These are phyloP conservation scores for Lasioglossum baleicum DNA, from an alignment of 1,140 invertebrate genomes.

Conservation along the genomic window DNA sequence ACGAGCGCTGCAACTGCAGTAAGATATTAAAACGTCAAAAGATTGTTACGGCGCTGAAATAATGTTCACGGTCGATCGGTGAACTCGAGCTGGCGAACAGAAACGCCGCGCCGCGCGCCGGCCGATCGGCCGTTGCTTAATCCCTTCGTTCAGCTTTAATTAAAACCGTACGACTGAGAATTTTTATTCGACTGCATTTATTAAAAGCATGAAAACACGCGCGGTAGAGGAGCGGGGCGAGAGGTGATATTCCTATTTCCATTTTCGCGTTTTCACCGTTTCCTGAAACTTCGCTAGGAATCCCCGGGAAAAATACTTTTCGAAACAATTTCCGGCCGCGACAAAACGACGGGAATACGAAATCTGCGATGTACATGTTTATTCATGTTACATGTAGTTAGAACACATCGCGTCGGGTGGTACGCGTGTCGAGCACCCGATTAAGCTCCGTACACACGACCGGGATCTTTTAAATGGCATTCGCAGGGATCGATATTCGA, in stretches of 20 bases:
- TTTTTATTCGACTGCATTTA: conserved; percentile 2
- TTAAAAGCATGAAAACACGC: conserved; percentile 4
- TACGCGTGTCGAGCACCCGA: background rate
- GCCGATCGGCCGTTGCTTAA: background rate
- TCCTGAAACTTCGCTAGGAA: background rate
- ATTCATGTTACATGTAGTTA: background rate
- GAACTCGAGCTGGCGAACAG: background rate
- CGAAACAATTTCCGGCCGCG: background rate
- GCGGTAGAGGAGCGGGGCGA: background rate
- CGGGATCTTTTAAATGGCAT: too few relatives aligned
- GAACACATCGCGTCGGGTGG: background rate
- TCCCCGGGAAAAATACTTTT: background rate
- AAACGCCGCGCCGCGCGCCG: too few relatives aligned
- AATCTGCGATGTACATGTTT: background rate
- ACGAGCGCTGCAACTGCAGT: background rate
- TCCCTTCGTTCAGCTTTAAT: background rate
- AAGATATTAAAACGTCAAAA: conserved; percentile 2
- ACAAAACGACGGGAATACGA: background rate
- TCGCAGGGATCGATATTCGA: too few relatives aligned
- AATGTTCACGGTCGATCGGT: background rate
- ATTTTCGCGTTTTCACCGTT: background rate
- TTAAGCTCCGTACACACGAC: background rate
- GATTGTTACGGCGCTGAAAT: background rate
- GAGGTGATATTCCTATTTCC: background rate
- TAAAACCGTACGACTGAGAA: background rate